Evolutionary conservation across 2,113 vertebrate species (phyloP).

Genomic region (Conger conger): DNA sequence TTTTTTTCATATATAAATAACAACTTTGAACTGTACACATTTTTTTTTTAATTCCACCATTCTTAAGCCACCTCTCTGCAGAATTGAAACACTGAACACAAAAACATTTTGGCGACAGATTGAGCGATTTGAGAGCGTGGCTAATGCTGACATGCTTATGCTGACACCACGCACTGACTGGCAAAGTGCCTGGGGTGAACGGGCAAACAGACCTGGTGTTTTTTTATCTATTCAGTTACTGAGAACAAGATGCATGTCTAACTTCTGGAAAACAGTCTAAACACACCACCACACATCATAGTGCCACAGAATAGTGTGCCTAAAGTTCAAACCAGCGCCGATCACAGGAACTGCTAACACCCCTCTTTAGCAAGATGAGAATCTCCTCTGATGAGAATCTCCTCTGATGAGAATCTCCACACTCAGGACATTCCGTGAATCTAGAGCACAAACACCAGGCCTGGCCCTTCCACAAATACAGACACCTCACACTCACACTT

Average conservation of each 20-base stretch:
- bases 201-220: neutral
- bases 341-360: neutral
- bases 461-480: neutral
- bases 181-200: neutral
- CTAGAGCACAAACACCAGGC: too few species aligned
- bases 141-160: too few species aligned
- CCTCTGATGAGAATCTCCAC: too few species aligned
- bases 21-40: constrained; percentile 36
- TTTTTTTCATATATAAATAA: constrained; percentile 41
- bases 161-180: neutral
- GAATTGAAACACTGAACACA: constrained; percentile 11
- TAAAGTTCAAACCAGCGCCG: neutral
- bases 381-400: neutral
- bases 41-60: constrained; percentile 10
- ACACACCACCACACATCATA: neutral
- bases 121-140: neutral
- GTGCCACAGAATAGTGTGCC: neutral
- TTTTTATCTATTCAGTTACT: neutral
- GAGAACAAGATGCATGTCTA: constrained; percentile 7
- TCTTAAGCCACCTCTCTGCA: constrained; percentile 22
- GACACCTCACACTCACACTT: neutral
- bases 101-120: neutral
- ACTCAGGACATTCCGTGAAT: too few species aligned
- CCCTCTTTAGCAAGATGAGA: neutral
- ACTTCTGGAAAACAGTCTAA: constrained; percentile 12